Evolutionary conservation across 2,113 vertebrate species (phyloP), one percentile per base, ranked within the genome.

Genomic region (Vidua macroura): DNA sequence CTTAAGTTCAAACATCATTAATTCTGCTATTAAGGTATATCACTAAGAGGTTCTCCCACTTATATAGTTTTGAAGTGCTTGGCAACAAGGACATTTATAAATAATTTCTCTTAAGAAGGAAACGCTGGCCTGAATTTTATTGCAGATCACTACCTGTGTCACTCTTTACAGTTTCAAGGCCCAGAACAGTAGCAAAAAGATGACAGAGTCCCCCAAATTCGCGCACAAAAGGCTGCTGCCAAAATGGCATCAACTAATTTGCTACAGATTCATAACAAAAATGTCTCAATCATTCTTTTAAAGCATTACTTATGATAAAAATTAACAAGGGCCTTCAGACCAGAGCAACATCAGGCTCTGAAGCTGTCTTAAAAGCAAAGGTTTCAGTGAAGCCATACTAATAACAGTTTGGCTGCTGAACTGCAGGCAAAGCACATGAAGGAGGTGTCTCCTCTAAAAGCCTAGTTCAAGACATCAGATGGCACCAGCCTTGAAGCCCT

Each of bases 1-100:
- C 80, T 94, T 95, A 93, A 86, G 92, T 88, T 96, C 85, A 96
- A 97, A 95, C 90, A 93, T 84, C 82, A 95, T 96, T 97, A 96
- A 90, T 96, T 96, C 83, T 93, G 93, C 94, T 95, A 95, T 93
- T 96, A 97, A 93, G 83, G 79, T 95, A 53, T 95, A 93, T 94
- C 92, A 90, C 87, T 53, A 56, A 96, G 92, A 95, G 86, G 85
- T 86, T 96, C 85, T 95, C 94, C 83, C 93, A 93, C 73, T 96
- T 94, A 90, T 17, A 94, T 30, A 81, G 95, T 90, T 88, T 86
- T 62, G 86, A 90, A 96, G 52, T 88, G 90, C 94, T 76, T 96
- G 94, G 96, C 96, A 96, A 96, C 94, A 94, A 94, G 76, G 83
- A 86, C 90, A 90, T 96, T 96, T 93, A 92, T 83, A 95, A 92